Base-by-base conservation (phyloP, 2,113 vertebrate genomes). In the Anolis sagrei region DNA sequence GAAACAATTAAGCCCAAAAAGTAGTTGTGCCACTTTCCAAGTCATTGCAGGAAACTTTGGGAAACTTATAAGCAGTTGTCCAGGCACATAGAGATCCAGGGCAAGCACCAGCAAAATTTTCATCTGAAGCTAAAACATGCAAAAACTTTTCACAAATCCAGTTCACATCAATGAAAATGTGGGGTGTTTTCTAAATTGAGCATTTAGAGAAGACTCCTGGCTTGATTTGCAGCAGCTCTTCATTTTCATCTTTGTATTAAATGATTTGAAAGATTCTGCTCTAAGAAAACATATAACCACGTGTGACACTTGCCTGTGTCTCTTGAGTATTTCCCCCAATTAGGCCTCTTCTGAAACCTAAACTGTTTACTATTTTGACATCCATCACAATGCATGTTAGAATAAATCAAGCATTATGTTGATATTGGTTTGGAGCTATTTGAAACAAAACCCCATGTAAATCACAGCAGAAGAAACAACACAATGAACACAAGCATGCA, bases 381-480 rank as follows among this genome's bases (percentile, higher is more conserved):
- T 82, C 58, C 80, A 82, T 82, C 80, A 72, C 36, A 82, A 54
- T 82, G 16, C 44, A 70, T 27, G n/a, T 2, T 72, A 36, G 14
- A 76, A 29, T 9, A 7, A 85, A 79, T 49, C 19, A 14, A 6
- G 2, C 0, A 77, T 34, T 90, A 80, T 19, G 68, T 13, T 29
- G 39, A 80, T 69, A 19, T 76, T 66, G 68, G 1, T 75, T 44
- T 0, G 1, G 2, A 78, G 19, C 68, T 87, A 34, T 1, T 58
- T 2, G 21, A 16, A 75, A 76, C 16, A 82, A 39, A 90, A 90
- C 66, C 1, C 78, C 18, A 7, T 81, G 19, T 75, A 84, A 89
- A 81, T 77, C 21, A 36, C 14, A 72, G 85, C 76, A 34, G 62
- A 86, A 87, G 25, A 32, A 86, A 19, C 81, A 10, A 27, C 39